Base-by-base conservation (phyloP, 2,797 vertebrate genomes). In the Moxostoma hubbsi region DNA sequence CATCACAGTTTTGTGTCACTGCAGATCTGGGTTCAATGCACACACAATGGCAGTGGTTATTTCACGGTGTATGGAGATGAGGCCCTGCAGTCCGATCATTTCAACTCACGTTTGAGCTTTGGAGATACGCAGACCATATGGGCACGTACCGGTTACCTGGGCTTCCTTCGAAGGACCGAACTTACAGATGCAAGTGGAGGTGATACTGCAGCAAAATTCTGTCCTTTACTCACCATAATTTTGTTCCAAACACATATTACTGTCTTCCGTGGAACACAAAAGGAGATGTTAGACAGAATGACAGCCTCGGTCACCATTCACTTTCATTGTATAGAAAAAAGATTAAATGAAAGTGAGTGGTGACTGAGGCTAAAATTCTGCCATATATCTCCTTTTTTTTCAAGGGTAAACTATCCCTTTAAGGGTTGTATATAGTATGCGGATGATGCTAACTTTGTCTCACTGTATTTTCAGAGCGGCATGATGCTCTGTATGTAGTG, bases 11-110 rank as follows among this genome's bases (percentile, higher is more conserved):
- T 18, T 59, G 9, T 68, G 15, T 50, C 5, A 0, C 8, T 65
- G 2, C 92, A 99, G 98, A 98, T 99, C 88, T 99, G 98, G 98
- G 98, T 98, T 70, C 97, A 99, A 89, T 99, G 98, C 45, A 94
- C 95, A 85, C 97, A 99, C 77, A 99, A 98, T 0, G 98, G 97
- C 89, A 99, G 96, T 65, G 98, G 98, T 0, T 99, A 99, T 89
- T 98, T 98, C 90, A 98, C 97, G 13, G 96, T 98, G 51, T 98
- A 98, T 15, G 98, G 98, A 51, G 97, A 98, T 43, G 97, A 99
- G 87, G 96, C 97, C 6, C 93, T 99, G 11, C 97, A 98, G 85
- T 98, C 97, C 0, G 97, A 99, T 81, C 98, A 99, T 91, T 99
- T 99, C 87, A 98, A 93, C 89, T 98, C 97, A 16, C 92, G 95